Evolutionary conservation across 2,888 invertebrate genomes (phyloP), one percentile per base, ranked within the genome.

Genomic region (Mimachlamys varia): DNA sequence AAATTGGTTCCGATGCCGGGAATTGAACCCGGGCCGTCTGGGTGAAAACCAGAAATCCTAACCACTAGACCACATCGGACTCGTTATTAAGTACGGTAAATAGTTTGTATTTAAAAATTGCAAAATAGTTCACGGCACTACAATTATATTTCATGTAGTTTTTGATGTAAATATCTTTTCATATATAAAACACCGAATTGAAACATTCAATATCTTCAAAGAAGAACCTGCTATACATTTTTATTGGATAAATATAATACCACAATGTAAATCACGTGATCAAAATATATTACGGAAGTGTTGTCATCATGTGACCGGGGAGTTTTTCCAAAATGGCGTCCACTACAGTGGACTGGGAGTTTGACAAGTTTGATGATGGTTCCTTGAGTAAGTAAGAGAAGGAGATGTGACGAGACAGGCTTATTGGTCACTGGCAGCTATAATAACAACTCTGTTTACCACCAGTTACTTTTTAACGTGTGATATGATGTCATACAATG

Each of bases 361-460:
- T 96, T 91, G 96, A 96, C 92, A 96, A 96, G 93, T 96, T 97
- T 93, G 96, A 96, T 90, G 97, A 97, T 91, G 96, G 96, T 37
- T 96, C 96, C 88, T 92, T 96, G 89, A 96, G 96, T 96, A 94
- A 94, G 96, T 92, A 88, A 58, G n/a, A 17, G 19, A 22, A 15
- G 22, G 27, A 33, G 33, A 4, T 76, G 27, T 4, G 33, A 33
- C 22, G 12, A 33, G 33, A 33, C 76, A 76, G n/a, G 10, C 12
- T 37, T 10, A 88, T 27, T 88, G 49, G n/a, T 58, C 22, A 58
- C 4, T 0, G 58, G n/a, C 53, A 53, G 19, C 19, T 5, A 17
- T 53, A 53, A 10, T 53, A 12, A 53, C 12, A 53, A 19, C 53
- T 12, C 12, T 15, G 15, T 7, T 53, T 2, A 17, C 19, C 3